Evolutionary conservation across 2,797 vertebrate genomes (phyloP).

Genomic region (Linurgus olivaceus): DNA sequence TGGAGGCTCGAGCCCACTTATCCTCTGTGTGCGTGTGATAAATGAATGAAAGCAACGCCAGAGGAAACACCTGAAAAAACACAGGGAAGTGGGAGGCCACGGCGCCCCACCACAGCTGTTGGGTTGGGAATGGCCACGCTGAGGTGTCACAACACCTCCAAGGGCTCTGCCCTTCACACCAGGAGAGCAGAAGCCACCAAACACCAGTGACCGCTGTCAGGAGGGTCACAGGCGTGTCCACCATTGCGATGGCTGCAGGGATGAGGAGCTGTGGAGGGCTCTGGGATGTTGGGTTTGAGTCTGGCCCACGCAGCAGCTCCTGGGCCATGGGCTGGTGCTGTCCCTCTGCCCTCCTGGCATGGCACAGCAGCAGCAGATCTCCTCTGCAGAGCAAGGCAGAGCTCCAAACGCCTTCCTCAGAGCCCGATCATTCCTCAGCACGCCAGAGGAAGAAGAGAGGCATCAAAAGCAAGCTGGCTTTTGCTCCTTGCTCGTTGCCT

Average conservation of each 20-base stretch:
- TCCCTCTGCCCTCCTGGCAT: not conserved
- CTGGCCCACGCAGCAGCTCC: not conserved
- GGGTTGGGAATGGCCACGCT: fast-evolving
- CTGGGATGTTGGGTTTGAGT: not conserved
- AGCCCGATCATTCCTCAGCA: not conserved
- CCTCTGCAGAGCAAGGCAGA: not conserved
- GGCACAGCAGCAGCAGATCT: not conserved
- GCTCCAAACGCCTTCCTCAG: not conserved
- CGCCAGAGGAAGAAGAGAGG: not conserved
- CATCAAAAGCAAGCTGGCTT: slow-evolving; percentile 34
- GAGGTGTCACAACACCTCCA: not conserved
- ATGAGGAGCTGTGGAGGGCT: not conserved
- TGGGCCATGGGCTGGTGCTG: fast-evolving
- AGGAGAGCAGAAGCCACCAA: not conserved
- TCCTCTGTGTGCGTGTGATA: not conserved
- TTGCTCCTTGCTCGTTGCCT: not conserved
- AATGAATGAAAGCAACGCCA: not conserved
- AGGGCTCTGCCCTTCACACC: not conserved
- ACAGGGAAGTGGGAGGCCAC: not conserved
- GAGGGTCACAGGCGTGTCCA: fast-evolving
- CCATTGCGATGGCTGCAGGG: fast-evolving
- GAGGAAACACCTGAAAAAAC: not conserved
- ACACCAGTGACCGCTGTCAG: fast-evolving
- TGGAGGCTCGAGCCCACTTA: not conserved
- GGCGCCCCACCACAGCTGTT: fast-evolving